Percentiles rank a stretch among this genome's conserved stretches.
These are phyloP conservation scores for Chorisops tibialis DNA, from an alignment of 2,888 invertebrate genomes.

Conservation along the genomic window DNA sequence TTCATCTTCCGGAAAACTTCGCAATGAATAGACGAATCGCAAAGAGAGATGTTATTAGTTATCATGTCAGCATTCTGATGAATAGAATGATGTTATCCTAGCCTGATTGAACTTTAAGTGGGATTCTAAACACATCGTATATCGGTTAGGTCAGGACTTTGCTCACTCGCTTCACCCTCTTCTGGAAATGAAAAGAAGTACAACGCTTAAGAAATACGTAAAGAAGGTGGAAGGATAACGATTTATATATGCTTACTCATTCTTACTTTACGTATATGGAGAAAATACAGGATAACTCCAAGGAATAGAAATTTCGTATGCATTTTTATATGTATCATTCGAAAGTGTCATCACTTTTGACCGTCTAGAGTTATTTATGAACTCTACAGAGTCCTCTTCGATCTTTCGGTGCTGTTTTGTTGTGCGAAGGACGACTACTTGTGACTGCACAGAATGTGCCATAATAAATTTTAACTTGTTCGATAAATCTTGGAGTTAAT, in stretches of 20 bases:
- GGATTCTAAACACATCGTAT: not conserved
- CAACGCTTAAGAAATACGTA: too few relatives aligned
- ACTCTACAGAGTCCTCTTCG: not conserved
- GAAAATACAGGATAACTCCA: not conserved
- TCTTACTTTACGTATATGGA: not conserved
- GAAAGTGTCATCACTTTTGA: conserved; percentile 23
- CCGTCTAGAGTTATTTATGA: conserved; percentile 24
- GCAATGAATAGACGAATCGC: not conserved
- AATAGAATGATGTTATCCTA: not conserved
- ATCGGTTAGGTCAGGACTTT: not conserved
- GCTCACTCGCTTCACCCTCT: not conserved
- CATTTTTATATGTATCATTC: conserved; percentile 28
- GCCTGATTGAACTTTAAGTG: not conserved
- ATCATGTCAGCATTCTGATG: conserved; percentile 12
- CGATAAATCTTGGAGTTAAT: conserved; percentile 33
- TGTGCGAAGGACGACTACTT: not conserved
- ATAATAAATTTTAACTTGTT: conserved; percentile 33
- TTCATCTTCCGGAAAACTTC: not conserved
- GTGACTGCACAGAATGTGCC: conserved; percentile 11
- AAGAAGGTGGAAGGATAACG: not conserved
- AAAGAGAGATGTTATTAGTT: conserved; percentile 5
- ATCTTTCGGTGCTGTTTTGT: not conserved
- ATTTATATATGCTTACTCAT: too few relatives aligned
- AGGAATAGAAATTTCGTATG: not conserved
- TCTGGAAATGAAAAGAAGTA: too few relatives aligned